Conservation (phyloP, 2,888 invertebrate species). For the Agrochola lychnidis region DNA sequence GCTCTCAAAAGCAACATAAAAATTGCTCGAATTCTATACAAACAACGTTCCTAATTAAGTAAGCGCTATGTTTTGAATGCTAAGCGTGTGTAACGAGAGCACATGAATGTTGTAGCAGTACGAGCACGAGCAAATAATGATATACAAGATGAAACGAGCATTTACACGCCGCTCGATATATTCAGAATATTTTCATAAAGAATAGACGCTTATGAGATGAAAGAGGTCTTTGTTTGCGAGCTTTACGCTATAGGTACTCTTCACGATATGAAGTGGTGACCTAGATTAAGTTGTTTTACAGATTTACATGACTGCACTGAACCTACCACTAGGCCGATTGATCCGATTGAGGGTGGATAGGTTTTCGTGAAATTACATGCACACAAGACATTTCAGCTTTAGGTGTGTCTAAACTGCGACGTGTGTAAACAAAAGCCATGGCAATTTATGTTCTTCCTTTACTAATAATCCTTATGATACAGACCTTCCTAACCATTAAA, state of each 20-base stretch:
- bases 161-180: slow-evolving; percentile 28
- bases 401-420: no score
- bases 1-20: not conserved
- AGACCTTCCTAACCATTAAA: no score
- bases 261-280: not conserved
- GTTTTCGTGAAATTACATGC: not conserved
- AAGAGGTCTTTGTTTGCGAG: slow-evolving; percentile 19
- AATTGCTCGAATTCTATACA: slow-evolving; percentile 3
- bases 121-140: slow-evolving; percentile 33
- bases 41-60: slow-evolving; percentile 35
- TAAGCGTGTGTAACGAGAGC: slow-evolving; percentile 14
- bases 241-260: not conserved
- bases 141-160: slow-evolving; percentile 22
- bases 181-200: slow-evolving; percentile 38
- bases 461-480: not conserved
- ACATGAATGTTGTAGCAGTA: slow-evolving; percentile 20
- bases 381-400: no score
- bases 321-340: not conserved
- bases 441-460: no score
- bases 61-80: slow-evolving; percentile 30
- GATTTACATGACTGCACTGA: not conserved
- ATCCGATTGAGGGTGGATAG: not conserved
- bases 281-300: not conserved
- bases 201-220: slow-evolving; percentile 32
- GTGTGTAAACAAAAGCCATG: not conserved